phyloP scores from a whole-genome alignment of 1,140 invertebrate species.

The Megalopta genalis region DNA sequence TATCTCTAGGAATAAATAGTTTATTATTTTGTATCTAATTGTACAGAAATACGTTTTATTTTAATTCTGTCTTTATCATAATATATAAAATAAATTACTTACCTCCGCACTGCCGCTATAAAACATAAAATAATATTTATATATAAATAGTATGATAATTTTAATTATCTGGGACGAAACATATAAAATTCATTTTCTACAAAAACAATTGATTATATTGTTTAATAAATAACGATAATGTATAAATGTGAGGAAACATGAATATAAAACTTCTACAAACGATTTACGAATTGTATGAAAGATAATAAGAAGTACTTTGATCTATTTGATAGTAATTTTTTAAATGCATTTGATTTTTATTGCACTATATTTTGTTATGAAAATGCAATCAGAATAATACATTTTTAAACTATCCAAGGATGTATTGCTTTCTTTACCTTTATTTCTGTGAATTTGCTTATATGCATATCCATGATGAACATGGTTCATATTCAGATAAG shows the following conservation, averaged over 20 bases:
- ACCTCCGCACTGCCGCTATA: slow-evolving; percentile 77
- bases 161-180: slow-evolving; percentile 55
- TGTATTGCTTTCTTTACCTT: slow-evolving; percentile 19
- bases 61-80: slow-evolving; percentile 66
- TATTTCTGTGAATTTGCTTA: not conserved
- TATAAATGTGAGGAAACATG: slow-evolving; percentile 17
- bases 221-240: slow-evolving; percentile 38
- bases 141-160: slow-evolving; percentile 63
- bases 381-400: slow-evolving; percentile 6
- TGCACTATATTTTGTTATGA: not conserved
- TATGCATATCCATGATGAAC: not conserved
- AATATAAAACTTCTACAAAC: slow-evolving; percentile 19
- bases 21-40: slow-evolving; percentile 71
- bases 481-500: not conserved
- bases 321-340: slow-evolving; percentile 40
- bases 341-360: slow-evolving; percentile 34
- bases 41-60: slow-evolving; percentile 67
- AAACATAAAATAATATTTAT: slow-evolving; percentile 74
- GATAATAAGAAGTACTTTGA: slow-evolving; percentile 23
- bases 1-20: slow-evolving; percentile 55
- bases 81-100: slow-evolving; percentile 69
- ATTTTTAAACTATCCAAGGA: slow-evolving; percentile 11
- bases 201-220: slow-evolving; percentile 58
- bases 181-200: slow-evolving; percentile 51
- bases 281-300: not conserved